A percentile compares a stretch with the other conserved stretches of the same genome.
Conservation (phyloP, 2,888 invertebrate genomes). For the Apamea monoglypha region DNA sequence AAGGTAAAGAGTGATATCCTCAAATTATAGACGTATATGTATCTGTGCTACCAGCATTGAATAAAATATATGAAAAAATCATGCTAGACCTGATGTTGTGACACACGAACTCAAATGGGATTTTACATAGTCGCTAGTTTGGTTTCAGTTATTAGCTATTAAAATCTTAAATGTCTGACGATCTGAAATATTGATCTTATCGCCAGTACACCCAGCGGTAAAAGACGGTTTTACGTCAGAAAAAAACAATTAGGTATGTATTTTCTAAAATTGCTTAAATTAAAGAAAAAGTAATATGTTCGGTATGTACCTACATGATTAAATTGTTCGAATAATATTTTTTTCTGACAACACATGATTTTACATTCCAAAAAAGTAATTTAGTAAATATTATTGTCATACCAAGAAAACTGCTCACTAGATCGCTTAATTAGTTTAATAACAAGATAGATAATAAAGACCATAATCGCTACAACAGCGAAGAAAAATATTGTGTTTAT, state of each 20-base stretch:
- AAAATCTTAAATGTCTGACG: not conserved
- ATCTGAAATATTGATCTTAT: not conserved
- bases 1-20: no score
- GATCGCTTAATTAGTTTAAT: not conserved
- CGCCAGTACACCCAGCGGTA: not conserved
- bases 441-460: not conserved
- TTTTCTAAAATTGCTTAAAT: no score
- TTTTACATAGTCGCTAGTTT: not conserved
- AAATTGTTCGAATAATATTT: not conserved
- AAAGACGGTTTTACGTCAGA: not conserved
- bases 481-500: not conserved
- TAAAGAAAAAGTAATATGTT: no score
- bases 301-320: not conserved
- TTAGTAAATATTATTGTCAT: no score
- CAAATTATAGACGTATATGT: no score
- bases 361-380: not conserved
- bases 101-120: not conserved
- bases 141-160: not conserved
- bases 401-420: not conserved
- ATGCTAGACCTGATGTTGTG: not conserved
- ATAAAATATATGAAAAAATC: not conserved
- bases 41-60: no score
- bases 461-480: conserved; percentile 8
- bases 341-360: not conserved
- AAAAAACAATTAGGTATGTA: no score